A percentile compares a stretch with the other conserved stretches of the same genome.
Evolutionary conservation across 2,888 invertebrate species (phyloP).

Genomic region (Serripes groenlandicus): DNA sequence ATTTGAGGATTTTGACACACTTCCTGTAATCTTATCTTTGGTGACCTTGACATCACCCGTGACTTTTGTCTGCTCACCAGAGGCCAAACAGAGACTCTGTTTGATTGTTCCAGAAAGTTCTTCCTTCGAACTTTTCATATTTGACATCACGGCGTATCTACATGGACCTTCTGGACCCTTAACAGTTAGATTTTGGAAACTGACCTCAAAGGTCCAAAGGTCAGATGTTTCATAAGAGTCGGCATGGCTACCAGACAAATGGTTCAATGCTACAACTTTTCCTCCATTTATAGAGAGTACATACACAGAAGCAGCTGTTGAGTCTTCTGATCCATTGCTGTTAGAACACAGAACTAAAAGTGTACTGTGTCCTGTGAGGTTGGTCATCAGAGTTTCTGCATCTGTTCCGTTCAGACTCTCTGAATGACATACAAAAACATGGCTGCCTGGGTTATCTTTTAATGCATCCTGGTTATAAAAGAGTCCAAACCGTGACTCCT

Average conservation of each 20-base stretch:
- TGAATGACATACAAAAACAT: conserved; percentile 61
- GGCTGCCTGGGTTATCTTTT: background rate
- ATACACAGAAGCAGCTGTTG: conserved; percentile 73
- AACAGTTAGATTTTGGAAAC: conserved; percentile 52
- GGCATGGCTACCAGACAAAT: conserved; percentile 62
- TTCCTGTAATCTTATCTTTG: conserved; percentile 63
- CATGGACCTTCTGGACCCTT: conserved; percentile 77
- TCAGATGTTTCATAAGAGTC: conserved; percentile 61
- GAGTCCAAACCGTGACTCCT: conserved; percentile 57
- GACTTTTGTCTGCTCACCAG: conserved; percentile 65
- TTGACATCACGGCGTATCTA: conserved; percentile 74
- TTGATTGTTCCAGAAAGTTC: conserved; percentile 27
- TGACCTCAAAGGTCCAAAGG: conserved; percentile 73
- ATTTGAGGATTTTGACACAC: conserved; percentile 60
- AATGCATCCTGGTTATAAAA: conserved; percentile 72
- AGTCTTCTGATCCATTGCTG: conserved; percentile 72
- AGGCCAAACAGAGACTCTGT: conserved; percentile 65
- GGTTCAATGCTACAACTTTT: conserved; percentile 19
- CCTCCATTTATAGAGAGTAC: conserved; percentile 52
- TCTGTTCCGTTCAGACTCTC: conserved; percentile 66
- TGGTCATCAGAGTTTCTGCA: conserved; percentile 43
- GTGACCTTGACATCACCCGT: conserved; percentile 61
- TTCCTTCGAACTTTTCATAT: conserved; percentile 39
- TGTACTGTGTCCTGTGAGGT: conserved; percentile 47
- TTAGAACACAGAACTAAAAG: conserved; percentile 76